Percentiles rank a stretch among this genome's conserved stretches.
Evolutionary conservation across 2,797 vertebrate genomes (phyloP).

Genomic region (Pangasius larnaudii): DNA sequence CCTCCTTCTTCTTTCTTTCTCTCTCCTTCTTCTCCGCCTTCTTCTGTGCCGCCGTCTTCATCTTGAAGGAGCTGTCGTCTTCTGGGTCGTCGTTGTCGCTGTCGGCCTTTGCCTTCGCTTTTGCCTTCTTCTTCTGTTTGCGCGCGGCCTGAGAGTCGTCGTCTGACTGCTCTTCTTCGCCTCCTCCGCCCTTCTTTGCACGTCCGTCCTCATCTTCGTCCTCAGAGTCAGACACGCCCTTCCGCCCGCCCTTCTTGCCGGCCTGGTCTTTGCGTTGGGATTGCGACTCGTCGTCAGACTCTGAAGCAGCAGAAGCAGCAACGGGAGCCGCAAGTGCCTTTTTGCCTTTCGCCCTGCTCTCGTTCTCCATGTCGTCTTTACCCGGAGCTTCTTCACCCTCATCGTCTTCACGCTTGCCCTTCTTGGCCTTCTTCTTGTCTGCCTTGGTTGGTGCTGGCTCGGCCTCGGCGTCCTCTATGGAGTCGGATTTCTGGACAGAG

Average conservation of each 20-base stretch:
- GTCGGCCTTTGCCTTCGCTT: conserved; percentile 63
- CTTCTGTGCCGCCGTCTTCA: conserved; percentile 96
- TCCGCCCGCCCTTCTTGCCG: conserved; percentile 74
- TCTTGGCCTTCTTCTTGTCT: conserved; percentile 91
- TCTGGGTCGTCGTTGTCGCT: conserved; percentile 79
- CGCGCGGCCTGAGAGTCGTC: conserved; percentile 72
- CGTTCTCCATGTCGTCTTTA: conserved; percentile 78
- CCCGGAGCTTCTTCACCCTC: conserved; percentile 73
- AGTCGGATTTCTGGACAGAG: conserved; percentile 76
- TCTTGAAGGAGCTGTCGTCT: conserved; percentile 82
- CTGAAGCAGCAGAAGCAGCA: conserved; percentile 67
- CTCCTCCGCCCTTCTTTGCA: conserved; percentile 64
- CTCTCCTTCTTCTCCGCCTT: conserved; percentile 98
- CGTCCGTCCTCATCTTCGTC: conserved; percentile 68
- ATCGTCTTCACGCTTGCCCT: conserved; percentile 86
- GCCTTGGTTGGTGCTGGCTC: conserved; percentile 67
- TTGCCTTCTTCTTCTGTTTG: conserved; percentile 84
- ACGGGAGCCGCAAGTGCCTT: conserved; percentile 60
- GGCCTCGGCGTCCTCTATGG: conserved; percentile 76
- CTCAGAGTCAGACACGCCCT: conserved; percentile 76
- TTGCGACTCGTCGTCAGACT: conserved; percentile 78
- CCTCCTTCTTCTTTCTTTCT: conserved; percentile 87
- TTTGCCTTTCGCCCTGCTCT: conserved; percentile 76
- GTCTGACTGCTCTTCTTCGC: conserved; percentile 76
- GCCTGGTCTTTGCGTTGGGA: conserved; percentile 76